phyloP scores from a whole-genome alignment of 2,888 invertebrate genomes.

The Poecilobothrus nobilitatus region DNA sequence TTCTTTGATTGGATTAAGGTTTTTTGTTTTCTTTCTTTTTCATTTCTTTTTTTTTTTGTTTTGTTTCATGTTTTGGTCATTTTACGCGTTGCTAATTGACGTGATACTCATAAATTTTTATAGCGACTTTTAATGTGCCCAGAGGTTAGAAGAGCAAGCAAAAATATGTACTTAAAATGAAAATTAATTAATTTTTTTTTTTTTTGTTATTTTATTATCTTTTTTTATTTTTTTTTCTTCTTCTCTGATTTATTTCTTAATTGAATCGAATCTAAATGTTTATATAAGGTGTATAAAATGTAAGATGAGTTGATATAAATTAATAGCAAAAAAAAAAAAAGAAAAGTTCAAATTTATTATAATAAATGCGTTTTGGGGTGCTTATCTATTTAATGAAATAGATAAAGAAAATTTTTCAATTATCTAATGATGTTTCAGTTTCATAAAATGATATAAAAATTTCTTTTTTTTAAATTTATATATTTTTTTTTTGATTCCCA shows the following conservation, averaged over 20 bases:
- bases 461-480: too few species aligned
- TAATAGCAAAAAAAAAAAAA: too few species aligned
- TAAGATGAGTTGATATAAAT: too few species aligned
- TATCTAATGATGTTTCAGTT: too few species aligned
- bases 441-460: too few species aligned
- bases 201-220: neutral
- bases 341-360: too few species aligned
- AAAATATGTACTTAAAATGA: slow-evolving; percentile 1
- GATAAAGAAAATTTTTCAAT: too few species aligned
- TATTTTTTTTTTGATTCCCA: too few species aligned
- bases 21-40: neutral
- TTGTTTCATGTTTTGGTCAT: neutral
- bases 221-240: neutral
- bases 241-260: neutral
- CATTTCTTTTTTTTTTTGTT: neutral
- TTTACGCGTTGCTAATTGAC: slow-evolving; percentile 6
- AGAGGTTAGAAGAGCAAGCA: slow-evolving; percentile 6
- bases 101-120: slow-evolving; percentile 6
- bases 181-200: neutral
- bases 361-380: too few species aligned
- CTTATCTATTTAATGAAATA: too few species aligned
- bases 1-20: neutral
- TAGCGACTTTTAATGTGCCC: slow-evolving; percentile 1
- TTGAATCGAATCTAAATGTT: neutral
- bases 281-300: too few species aligned